Percentiles rank a stretch among this genome's conserved stretches.
Conservation (phyloP, 2,888 invertebrate species). For the Drosophila melanocephala region DNA sequence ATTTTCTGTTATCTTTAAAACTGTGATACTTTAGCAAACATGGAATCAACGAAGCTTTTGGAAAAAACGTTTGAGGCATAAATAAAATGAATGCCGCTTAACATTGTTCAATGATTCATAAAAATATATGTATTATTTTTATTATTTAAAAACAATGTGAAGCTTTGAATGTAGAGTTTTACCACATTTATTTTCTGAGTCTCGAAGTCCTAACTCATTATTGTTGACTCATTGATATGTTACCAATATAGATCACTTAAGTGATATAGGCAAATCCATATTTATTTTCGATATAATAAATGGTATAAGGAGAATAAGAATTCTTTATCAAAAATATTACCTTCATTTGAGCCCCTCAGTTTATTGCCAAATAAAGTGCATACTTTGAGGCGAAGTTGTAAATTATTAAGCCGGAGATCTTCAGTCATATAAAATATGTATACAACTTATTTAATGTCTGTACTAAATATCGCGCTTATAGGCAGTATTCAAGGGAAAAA, state of each 20-base stretch:
- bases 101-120: not conserved
- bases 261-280: not conserved
- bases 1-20: not conserved
- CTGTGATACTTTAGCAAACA: not conserved
- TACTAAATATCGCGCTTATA: not conserved
- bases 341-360: not conserved
- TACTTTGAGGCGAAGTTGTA: slow-evolving; percentile 25
- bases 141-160: not conserved
- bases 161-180: not conserved
- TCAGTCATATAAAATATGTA: not conserved
- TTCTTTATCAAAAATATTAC: not conserved
- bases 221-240: not conserved
- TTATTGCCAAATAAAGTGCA: slow-evolving; percentile 1
- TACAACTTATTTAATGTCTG: not conserved
- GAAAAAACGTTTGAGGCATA: not conserved
- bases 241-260: not conserved
- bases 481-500: not conserved
- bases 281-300: not conserved
- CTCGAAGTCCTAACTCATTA: not conserved
- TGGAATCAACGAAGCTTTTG: not conserved
- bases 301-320: not conserved
- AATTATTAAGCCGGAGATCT: not conserved
- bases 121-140: not conserved
- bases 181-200: not conserved
- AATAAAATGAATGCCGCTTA: not conserved